phyloP scores from a whole-genome alignment of 2,113 vertebrate genomes.

The Rhinolophus ferrumequinum region DNA sequence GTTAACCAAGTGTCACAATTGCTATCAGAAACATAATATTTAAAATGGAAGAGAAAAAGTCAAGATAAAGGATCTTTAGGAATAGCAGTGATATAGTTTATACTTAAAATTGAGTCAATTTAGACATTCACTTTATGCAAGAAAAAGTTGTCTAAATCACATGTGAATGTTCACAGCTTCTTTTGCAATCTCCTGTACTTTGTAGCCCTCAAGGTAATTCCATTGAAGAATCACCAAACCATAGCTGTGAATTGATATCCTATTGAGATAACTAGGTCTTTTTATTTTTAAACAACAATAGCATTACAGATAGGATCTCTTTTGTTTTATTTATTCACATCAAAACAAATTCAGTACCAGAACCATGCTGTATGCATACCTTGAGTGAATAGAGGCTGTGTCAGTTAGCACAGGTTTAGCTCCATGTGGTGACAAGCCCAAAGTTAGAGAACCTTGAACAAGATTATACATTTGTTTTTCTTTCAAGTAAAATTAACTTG shows the following conservation, averaged over 20 bases:
- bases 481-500: constrained; percentile 31
- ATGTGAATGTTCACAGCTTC: not conserved
- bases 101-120: not conserved
- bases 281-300: constrained; percentile 3
- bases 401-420: not conserved
- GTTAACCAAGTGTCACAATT: not conserved
- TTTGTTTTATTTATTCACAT: constrained; percentile 33
- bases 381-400: not conserved
- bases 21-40: not conserved
- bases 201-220: not conserved
- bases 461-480: not conserved
- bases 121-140: not conserved
- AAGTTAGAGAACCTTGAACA: not conserved
- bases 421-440: not conserved
- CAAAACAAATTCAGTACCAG: not conserved
- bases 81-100: not conserved
- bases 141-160: not conserved
- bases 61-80: not conserved
- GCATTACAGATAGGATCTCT: not conserved
- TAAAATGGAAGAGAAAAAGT: constrained; percentile 19
- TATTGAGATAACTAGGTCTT: not conserved
- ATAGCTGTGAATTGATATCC: not conserved
- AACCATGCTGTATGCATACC: not conserved
- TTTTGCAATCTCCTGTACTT: not conserved
- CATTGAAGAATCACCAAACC: not conserved